Evolutionary conservation across 2,888 invertebrate genomes (phyloP).

Genomic region (Urechis unicinctus): DNA sequence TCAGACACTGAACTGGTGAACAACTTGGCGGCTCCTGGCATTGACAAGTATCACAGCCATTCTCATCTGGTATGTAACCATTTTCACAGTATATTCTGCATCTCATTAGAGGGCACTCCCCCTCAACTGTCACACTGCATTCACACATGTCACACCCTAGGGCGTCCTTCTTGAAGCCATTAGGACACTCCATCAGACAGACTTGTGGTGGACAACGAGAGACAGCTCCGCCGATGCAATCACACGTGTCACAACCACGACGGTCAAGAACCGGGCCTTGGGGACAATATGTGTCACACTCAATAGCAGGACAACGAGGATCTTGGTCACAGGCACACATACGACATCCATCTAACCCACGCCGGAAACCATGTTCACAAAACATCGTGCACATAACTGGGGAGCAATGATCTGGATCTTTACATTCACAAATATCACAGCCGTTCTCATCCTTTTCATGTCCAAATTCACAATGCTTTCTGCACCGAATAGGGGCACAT

Average conservation of each 20-base stretch:
- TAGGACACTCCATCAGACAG: too few relatives aligned
- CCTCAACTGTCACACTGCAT: too few relatives aligned
- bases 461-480: slow-evolving; percentile 8
- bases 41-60: slow-evolving; percentile 11
- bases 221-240: too few relatives aligned
- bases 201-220: too few relatives aligned
- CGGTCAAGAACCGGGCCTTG: too few relatives aligned
- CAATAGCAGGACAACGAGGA: background rate
- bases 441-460: slow-evolving; percentile 8
- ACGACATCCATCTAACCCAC: slow-evolving; percentile 1
- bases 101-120: background rate
- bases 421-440: slow-evolving; percentile 6
- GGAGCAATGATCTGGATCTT: slow-evolving; percentile 4
- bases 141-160: slow-evolving; percentile 3
- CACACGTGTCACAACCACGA: too few relatives aligned
- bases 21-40: slow-evolving; percentile 4
- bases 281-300: too few relatives aligned
- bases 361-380: slow-evolving; percentile 4
- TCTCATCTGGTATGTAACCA: slow-evolving; percentile 8
- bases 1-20: background rate
- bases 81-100: slow-evolving; percentile 2
- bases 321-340: slow-evolving; percentile 1
- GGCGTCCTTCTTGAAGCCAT: slow-evolving; percentile 3
- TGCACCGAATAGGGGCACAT: slow-evolving; percentile 4
- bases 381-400: slow-evolving; percentile 3